A percentile compares a stretch with the other conserved stretches of the same genome.
Conservation (phyloP, 2,888 invertebrate species). For the Crocallis elinguaria region DNA sequence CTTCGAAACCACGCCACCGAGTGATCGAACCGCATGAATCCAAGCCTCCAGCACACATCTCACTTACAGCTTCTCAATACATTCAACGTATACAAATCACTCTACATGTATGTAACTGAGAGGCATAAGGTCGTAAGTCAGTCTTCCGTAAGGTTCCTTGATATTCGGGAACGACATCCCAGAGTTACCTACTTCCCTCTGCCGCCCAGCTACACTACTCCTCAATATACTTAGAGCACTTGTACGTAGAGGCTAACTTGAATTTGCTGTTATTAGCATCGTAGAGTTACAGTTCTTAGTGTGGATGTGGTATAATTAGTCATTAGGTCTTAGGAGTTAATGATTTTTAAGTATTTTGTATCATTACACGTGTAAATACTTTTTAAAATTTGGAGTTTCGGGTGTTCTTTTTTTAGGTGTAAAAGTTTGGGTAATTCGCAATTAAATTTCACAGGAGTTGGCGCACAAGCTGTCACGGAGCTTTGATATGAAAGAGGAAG, state of each 20-base stretch:
- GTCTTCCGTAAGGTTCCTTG: conserved; percentile 31
- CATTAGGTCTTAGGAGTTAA: conserved; percentile 56
- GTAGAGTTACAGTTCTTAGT: conserved; percentile 74
- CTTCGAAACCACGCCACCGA: conserved; percentile 84
- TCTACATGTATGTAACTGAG: conserved; percentile 77
- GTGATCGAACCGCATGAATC: conserved; percentile 84
- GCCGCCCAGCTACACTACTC: conserved; percentile 78
- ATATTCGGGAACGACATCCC: conserved; percentile 45
- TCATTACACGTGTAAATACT: conserved; percentile 42
- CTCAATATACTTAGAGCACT: conserved; percentile 75
- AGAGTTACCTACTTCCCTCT: conserved; percentile 75
- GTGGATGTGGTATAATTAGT: conserved; percentile 77
- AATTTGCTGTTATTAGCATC: conserved; percentile 76
- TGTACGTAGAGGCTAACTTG: conserved; percentile 79
- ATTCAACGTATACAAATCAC: conserved; percentile 75
- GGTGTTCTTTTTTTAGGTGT: conserved; percentile 1
- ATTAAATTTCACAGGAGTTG: conserved; percentile 87
- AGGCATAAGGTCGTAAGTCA: conserved; percentile 72
- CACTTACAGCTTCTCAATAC: conserved; percentile 83
- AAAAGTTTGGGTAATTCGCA: not conserved
- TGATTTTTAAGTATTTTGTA: conserved; percentile 32
- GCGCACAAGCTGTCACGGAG: conserved; percentile 94
- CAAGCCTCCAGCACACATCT: conserved; percentile 83
- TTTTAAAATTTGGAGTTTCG: conserved; percentile 8
- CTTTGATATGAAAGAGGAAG: conserved; percentile 95